Evolutionary conservation across 2,797 vertebrate species (phyloP).

Genomic region (Prionace glauca): DNA sequence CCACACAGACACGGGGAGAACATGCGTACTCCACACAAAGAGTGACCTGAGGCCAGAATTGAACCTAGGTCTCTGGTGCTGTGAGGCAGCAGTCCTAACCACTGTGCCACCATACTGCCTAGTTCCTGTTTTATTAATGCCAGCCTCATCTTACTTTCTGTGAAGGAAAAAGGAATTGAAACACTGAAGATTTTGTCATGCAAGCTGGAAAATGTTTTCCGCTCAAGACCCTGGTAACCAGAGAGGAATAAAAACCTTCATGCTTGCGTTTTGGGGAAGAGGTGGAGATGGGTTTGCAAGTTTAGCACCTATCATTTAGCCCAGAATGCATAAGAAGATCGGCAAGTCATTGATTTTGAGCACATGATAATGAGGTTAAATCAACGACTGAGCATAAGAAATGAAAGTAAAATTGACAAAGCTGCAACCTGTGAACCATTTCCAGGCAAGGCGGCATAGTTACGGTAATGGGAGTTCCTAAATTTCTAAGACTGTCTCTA

Average conservation of each 20-base stretch:
- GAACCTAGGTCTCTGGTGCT: too few species aligned
- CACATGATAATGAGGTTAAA: not conserved
- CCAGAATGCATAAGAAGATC: not conserved
- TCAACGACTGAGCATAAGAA: not conserved
- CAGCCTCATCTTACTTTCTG: not conserved
- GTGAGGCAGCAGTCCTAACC: too few species aligned
- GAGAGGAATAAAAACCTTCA: not conserved
- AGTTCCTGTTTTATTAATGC: not conserved
- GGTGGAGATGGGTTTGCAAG: not conserved
- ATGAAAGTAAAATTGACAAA: not conserved
- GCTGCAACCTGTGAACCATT: not conserved
- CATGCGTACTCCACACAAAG: too few species aligned
- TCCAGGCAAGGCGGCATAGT: not conserved
- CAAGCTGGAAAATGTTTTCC: not conserved
- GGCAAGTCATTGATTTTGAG: not conserved
- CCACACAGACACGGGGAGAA: too few species aligned
- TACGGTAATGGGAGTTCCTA: not conserved
- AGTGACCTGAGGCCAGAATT: too few species aligned
- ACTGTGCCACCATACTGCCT: too few species aligned
- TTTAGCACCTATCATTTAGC: not conserved
- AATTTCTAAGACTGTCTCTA: not conserved
- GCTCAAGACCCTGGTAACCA: not conserved
- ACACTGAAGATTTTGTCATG: not conserved
- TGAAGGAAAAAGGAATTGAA: not conserved
- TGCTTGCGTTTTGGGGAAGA: not conserved